phyloP scores from a whole-genome alignment of 2,888 invertebrate species.

The Pharmacophagus antenor region DNA sequence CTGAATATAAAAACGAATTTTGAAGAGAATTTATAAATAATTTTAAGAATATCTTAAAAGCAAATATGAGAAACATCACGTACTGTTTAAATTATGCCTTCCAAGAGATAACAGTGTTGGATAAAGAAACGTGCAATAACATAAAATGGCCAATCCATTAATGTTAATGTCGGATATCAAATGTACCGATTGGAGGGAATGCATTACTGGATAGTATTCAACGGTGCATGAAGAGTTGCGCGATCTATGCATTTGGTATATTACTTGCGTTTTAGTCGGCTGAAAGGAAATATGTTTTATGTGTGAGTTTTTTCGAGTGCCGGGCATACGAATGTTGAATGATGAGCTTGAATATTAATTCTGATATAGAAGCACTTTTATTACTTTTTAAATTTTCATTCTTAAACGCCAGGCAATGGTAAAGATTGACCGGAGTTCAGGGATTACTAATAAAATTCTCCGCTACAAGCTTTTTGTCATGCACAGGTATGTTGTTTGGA shows the following conservation, averaged over 20 bases:
- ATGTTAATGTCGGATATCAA: slow-evolving; percentile 62
- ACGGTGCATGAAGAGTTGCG: slow-evolving; percentile 60
- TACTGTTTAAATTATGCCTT: slow-evolving; percentile 9
- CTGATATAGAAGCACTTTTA: not conserved
- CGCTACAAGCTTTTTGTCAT: too few species aligned
- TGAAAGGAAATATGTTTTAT: slow-evolving; percentile 17
- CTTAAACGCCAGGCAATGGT: not conserved
- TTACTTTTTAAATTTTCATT: not conserved
- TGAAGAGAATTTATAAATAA: not conserved
- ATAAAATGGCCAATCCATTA: slow-evolving; percentile 74
- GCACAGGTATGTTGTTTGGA: too few species aligned
- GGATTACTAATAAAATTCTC: too few species aligned
- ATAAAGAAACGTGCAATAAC: slow-evolving; percentile 50
- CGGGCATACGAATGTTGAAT: too few species aligned
- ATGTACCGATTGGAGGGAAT: slow-evolving; percentile 52
- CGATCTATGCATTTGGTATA: slow-evolving; percentile 57
- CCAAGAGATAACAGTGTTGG: slow-evolving; percentile 8
- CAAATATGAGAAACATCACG: not conserved
- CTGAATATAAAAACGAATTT: too few species aligned
- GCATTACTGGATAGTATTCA: slow-evolving; percentile 52
- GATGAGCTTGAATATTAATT: not conserved
- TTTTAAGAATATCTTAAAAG: not conserved
- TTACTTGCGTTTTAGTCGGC: slow-evolving; percentile 35
- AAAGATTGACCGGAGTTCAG: not conserved
- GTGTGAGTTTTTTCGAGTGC: not conserved